These are phyloP conservation scores for Muscicapa striata DNA, from an alignment of 2,797 vertebrate genomes.

Conservation along the genomic window DNA sequence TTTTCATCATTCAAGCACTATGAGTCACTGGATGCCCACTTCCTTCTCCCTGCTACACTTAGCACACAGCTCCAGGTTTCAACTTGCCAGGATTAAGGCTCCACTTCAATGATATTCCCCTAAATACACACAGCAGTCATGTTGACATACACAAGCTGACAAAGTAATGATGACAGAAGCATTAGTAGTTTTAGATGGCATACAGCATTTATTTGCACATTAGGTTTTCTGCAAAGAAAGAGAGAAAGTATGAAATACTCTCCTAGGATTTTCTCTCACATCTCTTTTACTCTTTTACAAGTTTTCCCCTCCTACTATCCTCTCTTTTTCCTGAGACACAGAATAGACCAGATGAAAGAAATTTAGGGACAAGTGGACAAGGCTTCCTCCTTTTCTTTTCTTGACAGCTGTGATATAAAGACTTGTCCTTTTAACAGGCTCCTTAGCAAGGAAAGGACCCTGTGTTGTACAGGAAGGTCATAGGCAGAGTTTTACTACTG, in stretches of 20 bases:
- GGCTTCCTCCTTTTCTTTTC: neutral
- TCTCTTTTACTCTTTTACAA: rapidly evolving
- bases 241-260: neutral
- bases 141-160: neutral
- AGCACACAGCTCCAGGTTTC: rapidly evolving
- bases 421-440: neutral
- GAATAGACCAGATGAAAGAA: neutral
- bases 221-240: neutral
- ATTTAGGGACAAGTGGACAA: neutral
- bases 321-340: neutral
- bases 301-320: neutral
- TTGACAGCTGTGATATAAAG: neutral
- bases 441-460: neutral
- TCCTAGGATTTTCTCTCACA: neutral
- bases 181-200: neutral
- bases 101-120: neutral
- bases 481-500: neutral
- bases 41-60: neutral
- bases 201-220: neutral
- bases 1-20: neutral
- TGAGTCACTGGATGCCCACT: neutral
- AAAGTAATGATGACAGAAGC: neutral
- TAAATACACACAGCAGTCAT: neutral
- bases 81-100: neutral
- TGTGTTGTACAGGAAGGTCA: neutral